phyloP scores from a whole-genome alignment of 2,797 vertebrate genomes.

The Catamblyrhynchus diadema region DNA sequence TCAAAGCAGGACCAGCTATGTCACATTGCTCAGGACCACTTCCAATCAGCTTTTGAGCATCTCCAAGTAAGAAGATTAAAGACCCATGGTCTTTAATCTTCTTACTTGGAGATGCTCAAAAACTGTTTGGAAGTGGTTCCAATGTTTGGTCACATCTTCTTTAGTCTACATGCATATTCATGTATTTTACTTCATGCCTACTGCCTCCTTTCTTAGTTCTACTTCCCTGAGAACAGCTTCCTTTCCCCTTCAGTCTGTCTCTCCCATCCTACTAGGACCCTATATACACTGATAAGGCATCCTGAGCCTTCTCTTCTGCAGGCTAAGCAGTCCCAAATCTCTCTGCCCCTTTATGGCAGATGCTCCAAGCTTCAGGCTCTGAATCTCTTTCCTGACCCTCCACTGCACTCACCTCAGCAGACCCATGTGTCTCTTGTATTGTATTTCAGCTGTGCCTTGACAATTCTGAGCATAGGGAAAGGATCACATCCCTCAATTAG shows the following conservation, averaged over 20 bases:
- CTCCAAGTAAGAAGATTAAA: background rate
- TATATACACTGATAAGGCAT: no score
- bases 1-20: background rate
- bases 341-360: background rate
- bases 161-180: background rate
- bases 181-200: background rate
- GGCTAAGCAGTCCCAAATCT: background rate
- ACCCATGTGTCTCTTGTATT: background rate
- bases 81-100: no score
- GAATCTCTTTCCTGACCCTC: background rate
- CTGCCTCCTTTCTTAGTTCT: background rate
- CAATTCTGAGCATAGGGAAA: background rate
- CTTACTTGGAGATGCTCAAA: no score
- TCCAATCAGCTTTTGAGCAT: background rate
- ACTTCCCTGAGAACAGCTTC: background rate
- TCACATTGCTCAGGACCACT: rapidly evolving
- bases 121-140: background rate
- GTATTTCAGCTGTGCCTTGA: background rate
- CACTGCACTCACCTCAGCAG: background rate
- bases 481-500: background rate
- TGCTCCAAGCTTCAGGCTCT: background rate
- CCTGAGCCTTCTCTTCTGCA: background rate
- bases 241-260: background rate
- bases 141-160: background rate
- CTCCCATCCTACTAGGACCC: background rate